phyloP scores from a whole-genome alignment of 2,113 vertebrate genomes.

The Cynopterus brachyotis region DNA sequence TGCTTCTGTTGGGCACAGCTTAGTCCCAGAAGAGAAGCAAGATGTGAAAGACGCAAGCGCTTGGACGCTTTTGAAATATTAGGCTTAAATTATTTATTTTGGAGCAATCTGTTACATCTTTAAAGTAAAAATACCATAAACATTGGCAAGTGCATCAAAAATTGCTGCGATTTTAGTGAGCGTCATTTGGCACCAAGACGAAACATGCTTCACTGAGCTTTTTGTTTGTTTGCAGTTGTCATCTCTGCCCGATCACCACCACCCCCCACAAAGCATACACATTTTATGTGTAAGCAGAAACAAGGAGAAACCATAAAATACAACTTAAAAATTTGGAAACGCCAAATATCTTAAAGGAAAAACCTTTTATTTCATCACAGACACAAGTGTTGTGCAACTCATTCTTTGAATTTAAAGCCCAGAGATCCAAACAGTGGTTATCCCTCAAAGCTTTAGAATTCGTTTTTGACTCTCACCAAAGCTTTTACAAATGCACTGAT shows the following conservation, averaged over 20 bases:
- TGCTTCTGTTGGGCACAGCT: neutral
- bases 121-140: constrained; percentile 71
- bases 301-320: neutral
- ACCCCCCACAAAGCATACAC: neutral
- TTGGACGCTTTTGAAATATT: constrained; percentile 49
- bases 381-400: neutral
- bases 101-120: constrained; percentile 69
- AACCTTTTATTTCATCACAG: neutral
- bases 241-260: neutral
- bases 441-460: neutral
- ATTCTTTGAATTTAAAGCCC: neutral
- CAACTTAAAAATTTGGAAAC: neutral
- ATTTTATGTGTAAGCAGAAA: constrained; percentile 31
- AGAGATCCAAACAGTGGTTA: neutral
- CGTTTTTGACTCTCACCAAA: neutral
- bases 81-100: constrained; percentile 65
- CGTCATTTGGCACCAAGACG: neutral
- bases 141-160: constrained; percentile 62
- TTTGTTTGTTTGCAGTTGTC: neutral
- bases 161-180: constrained; percentile 23
- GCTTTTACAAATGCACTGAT: neutral
- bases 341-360: neutral
- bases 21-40: constrained; percentile 30
- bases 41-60: neutral
- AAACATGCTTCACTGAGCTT: neutral